These are phyloP conservation scores for Hemicordylus capensis DNA, from an alignment of 2,113 vertebrate genomes.

Conservation along the genomic window DNA sequence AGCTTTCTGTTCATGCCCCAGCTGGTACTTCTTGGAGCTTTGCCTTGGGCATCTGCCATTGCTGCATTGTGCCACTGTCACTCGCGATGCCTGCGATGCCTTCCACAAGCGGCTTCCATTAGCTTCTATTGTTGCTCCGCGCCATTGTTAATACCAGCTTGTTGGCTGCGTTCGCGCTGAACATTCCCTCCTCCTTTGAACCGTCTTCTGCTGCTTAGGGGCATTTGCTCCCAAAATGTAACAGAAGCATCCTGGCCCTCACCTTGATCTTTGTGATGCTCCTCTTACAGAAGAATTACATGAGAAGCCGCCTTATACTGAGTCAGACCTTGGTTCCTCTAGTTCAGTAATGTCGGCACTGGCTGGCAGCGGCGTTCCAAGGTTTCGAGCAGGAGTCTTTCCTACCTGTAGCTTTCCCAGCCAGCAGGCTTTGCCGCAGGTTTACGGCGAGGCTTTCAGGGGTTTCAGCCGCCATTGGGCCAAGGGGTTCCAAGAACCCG, in stretches of 20 bases:
- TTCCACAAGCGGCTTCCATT: conserved; percentile 73
- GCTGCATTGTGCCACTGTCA: conserved; percentile 71
- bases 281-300: conserved; percentile 36
- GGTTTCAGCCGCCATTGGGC: too few relatives aligned
- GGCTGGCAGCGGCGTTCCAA: too few relatives aligned
- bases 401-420: too few relatives aligned
- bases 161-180: conserved; percentile 63
- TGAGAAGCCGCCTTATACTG: not conserved
- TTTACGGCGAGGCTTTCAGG: too few relatives aligned
- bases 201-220: conserved; percentile 62
- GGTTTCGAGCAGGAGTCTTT: too few relatives aligned
- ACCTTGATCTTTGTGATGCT: conserved; percentile 48
- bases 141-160: conserved; percentile 67
- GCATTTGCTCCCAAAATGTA: conserved; percentile 61
- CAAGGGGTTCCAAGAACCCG: too few relatives aligned
- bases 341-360: too few relatives aligned
- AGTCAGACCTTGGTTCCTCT: too few relatives aligned
- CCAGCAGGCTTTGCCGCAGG: too few relatives aligned
- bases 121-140: conserved; percentile 72
- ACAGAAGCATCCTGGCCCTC: conserved; percentile 45
- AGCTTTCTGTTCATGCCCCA: conserved; percentile 73
- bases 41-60: conserved; percentile 77
- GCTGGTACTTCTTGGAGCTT: conserved; percentile 76
- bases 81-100: conserved; percentile 73
- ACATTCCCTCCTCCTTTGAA: conserved; percentile 22